These are phyloP conservation scores for Dromaius novaehollandiae DNA, from an alignment of 2,113 vertebrate genomes.

Conservation along the genomic window DNA sequence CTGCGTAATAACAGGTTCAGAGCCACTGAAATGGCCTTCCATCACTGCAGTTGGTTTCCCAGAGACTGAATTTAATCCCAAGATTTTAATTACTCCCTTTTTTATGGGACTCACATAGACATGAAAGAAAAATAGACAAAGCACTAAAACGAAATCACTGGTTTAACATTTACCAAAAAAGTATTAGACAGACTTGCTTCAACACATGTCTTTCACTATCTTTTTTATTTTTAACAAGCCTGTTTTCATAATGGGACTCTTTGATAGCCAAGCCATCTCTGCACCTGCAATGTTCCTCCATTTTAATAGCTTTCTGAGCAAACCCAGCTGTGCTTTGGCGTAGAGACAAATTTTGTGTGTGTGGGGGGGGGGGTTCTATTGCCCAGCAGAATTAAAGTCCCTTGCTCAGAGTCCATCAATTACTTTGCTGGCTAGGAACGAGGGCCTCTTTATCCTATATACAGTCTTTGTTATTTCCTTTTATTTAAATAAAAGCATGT, in stretches of 20 bases:
- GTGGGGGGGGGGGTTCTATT: background rate
- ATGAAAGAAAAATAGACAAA: background rate
- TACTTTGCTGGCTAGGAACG: background rate
- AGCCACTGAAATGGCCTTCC: background rate
- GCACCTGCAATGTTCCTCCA: rapidly evolving
- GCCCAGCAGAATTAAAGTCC: background rate
- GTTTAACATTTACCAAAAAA: background rate
- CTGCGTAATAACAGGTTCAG: rapidly evolving
- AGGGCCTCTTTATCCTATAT: background rate
- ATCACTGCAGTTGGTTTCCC: rapidly evolving
- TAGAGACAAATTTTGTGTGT: background rate
- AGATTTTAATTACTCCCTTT: background rate
- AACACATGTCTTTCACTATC: rapidly evolving
- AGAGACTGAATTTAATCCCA: background rate
- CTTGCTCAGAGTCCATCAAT: background rate
- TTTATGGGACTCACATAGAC: rapidly evolving
- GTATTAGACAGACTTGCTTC: background rate
- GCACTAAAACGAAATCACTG: background rate
- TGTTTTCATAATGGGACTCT: rapidly evolving
- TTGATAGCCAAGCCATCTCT: background rate
- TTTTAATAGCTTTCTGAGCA: background rate
- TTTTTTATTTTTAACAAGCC: background rate
- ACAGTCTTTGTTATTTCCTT: background rate
- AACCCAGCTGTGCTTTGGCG: background rate
- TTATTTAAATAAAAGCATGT: background rate